Percentiles rank a stretch among this genome's conserved stretches.
Evolutionary conservation across 2,888 invertebrate species (phyloP).

Genomic region (Brachypterus glaber): DNA sequence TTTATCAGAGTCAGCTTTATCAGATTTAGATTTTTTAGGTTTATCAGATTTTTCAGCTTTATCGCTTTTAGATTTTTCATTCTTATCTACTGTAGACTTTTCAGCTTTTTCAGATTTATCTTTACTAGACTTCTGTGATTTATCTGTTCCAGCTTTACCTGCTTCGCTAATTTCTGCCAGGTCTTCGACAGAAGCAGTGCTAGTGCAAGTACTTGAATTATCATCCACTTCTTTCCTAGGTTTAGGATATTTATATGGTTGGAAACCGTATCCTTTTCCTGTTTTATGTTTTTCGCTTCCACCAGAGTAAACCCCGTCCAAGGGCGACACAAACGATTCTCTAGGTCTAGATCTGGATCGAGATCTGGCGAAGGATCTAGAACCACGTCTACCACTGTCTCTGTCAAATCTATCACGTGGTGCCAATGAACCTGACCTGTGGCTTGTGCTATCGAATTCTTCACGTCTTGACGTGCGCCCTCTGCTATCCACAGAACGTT

Average conservation of each 20-base stretch:
- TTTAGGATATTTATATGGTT: constrained; percentile 48
- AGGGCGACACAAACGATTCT: constrained; percentile 41
- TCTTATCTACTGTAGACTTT: no score
- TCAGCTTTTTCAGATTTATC: no score
- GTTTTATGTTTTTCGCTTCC: constrained; percentile 38
- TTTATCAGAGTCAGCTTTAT: no score
- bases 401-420: constrained; percentile 8
- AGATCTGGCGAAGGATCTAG: constrained; percentile 14
- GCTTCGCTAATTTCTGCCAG: not conserved
- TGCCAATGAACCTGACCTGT: not conserved
- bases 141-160: no score
- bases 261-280: constrained; percentile 42
- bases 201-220: no score
- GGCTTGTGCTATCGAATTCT: constrained; percentile 2
- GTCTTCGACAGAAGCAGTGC: constrained; percentile 11
- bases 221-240: constrained; percentile 33
- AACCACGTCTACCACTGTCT: not conserved
- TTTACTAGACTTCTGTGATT: no score
- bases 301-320: constrained; percentile 42
- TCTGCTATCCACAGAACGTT: no score
- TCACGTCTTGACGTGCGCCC: constrained; percentile 2
- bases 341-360: constrained; percentile 15
- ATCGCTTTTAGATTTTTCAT: no score
- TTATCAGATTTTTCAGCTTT: no score
- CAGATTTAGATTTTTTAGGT: no score